Base-by-base conservation (phyloP, 2,888 invertebrate genomes). In the Pyrrhosoma nymphula region DNA sequence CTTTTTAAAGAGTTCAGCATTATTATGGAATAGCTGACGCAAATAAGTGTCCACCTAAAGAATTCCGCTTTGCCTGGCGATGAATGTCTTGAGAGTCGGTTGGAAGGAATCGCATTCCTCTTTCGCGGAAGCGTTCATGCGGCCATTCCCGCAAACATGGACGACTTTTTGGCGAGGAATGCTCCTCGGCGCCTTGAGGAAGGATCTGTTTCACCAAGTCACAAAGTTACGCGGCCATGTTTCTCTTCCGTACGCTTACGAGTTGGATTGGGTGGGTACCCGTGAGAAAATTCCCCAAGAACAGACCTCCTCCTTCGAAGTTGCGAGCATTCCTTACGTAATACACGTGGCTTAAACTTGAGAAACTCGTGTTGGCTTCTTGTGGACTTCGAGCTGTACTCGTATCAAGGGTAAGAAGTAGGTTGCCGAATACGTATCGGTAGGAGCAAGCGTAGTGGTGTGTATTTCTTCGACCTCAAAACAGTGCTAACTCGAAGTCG, bases 311-410 rank as follows among this genome's bases (percentile, higher is more conserved):
- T 69, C 47, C 47, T 2, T 47, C 69, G n/a, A n/a, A 69, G 69
- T 69, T 69, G 4, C 69, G 26, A n/a, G 69, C 23, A 69, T 69
- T 69, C 69, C 69, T 23, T 69, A n/a, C 69, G 69, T 69, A 69
- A 69, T 26, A 69, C 69, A 26, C 69, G n/a, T 69, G 69, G 69
- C n/a, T 69, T 69, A n/a, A 69, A 69, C 69, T 69, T 69, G 69
- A 12, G 69, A 69, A 69, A 69, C 69, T 69, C 69, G 23, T 69
- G 69, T n/a, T 69, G 4, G 69, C 12, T 12, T 69, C 69, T 26
- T 4, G 69, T n/a, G 26, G 69, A 23, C 69, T 69, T n/a, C 23
- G 2, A 69, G 69, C 8, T 69, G 8, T n/a, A 69, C n/a, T 26
- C 69, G 69, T 69, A 69, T n/a, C 12, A n/a, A n/a, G 69, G 69